Evolutionary conservation across 2,113 vertebrate genomes (phyloP).

Genomic region (Chauna torquata): DNA sequence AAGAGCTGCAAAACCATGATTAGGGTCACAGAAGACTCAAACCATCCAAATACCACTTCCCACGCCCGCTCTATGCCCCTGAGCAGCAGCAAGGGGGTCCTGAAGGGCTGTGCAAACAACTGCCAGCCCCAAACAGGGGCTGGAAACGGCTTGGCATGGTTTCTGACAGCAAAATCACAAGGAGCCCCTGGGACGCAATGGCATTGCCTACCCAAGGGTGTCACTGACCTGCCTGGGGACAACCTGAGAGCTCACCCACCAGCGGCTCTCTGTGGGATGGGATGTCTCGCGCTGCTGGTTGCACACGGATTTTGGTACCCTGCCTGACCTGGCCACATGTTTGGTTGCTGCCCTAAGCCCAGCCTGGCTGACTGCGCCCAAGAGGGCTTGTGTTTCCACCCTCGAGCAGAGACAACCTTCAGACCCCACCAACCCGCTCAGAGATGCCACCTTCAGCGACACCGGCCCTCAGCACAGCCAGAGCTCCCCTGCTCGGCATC

Average conservation of each 20-base stretch:
- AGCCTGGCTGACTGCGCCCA: not conserved
- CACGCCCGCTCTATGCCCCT: fast-evolving
- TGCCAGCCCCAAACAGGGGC: not conserved
- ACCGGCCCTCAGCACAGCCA: fast-evolving
- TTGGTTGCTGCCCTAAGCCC: not conserved
- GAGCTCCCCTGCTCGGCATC: not conserved
- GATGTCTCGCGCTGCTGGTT: not conserved
- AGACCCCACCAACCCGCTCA: not conserved
- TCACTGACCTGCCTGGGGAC: not conserved
- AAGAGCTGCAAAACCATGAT: not conserved
- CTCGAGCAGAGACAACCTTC: not conserved
- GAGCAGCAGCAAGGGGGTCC: fast-evolving
- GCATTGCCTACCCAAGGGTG: not conserved
- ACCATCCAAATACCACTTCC: not conserved
- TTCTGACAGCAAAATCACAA: not conserved
- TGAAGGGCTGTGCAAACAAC: not conserved
- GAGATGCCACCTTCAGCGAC: not conserved
- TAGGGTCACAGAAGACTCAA: not conserved
- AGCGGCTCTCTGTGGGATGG: not conserved
- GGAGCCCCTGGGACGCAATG: fast-evolving
- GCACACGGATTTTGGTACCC: not conserved
- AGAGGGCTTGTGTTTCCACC: not conserved
- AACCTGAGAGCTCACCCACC: not conserved
- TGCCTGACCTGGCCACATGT: not conserved
- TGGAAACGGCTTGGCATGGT: not conserved